Conservation (phyloP, 2,888 invertebrate species). For the Philaethria dido region DNA sequence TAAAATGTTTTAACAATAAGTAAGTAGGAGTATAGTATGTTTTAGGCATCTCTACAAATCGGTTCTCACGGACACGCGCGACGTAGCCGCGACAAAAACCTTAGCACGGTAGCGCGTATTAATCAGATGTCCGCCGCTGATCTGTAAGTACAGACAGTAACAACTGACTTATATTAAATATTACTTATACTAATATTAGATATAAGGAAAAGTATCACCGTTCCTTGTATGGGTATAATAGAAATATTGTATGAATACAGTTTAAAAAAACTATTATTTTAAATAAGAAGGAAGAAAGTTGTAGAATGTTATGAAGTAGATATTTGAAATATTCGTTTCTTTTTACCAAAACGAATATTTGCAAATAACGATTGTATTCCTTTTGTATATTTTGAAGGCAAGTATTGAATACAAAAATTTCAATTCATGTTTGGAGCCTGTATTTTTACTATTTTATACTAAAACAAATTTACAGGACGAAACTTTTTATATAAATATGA, state of each 20-base stretch:
- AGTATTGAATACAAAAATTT: too few relatives aligned
- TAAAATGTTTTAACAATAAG: background rate
- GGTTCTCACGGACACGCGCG: conserved; percentile 78
- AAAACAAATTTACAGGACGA: background rate
- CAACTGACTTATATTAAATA: background rate
- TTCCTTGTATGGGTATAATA: too few relatives aligned
- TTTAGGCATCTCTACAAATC: conserved; percentile 23
- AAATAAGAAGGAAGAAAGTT: too few relatives aligned
- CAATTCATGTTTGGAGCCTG: too few relatives aligned
- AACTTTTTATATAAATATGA: conserved; percentile 2
- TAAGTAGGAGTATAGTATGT: background rate
- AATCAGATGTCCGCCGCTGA: conserved; percentile 55
- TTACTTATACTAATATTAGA: background rate
- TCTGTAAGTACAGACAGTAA: conserved; percentile 53
- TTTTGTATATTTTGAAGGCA: too few relatives aligned
- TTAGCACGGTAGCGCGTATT: conserved; percentile 66
- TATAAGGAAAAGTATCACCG: too few relatives aligned
- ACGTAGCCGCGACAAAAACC: conserved; percentile 53
- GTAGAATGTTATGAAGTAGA: too few relatives aligned
- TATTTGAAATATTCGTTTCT: too few relatives aligned
- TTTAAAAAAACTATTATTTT: too few relatives aligned
- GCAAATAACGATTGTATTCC: too few relatives aligned
- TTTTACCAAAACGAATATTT: too few relatives aligned
- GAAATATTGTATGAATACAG: too few relatives aligned
- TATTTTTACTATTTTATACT: background rate